phyloP scores from a whole-genome alignment of 2,888 invertebrate genomes.

The Leucoma salicis region DNA sequence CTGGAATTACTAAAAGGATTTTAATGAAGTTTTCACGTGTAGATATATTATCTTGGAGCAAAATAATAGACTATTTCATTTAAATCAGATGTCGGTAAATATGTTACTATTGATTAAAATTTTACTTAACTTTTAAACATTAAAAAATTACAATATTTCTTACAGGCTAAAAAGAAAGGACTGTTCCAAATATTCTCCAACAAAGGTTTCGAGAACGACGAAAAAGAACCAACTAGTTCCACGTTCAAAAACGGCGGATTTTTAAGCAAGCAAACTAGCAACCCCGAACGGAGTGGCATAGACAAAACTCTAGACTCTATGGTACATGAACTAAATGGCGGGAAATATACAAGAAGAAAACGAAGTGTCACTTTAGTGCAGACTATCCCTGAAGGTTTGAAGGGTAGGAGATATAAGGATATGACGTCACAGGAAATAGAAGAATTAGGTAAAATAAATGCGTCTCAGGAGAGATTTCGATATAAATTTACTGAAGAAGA shows the following conservation, averaged over 20 bases:
- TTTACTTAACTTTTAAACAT: too few relatives aligned
- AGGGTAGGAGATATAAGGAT: conserved; percentile 62
- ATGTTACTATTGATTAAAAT: too few relatives aligned
- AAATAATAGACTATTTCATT: too few relatives aligned
- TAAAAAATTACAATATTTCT: conserved; percentile 4
- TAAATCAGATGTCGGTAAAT: too few relatives aligned
- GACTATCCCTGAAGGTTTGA: conserved; percentile 47
- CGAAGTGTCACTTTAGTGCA: conserved; percentile 16
- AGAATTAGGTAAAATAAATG: conserved; percentile 59
- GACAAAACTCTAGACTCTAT: conserved; percentile 63
- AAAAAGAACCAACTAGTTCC: conserved; percentile 27
- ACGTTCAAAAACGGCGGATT: conserved; percentile 52
- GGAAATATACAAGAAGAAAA: conserved; percentile 23
- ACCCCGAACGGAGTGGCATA: conserved; percentile 53
- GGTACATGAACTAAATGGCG: conserved; percentile 53
- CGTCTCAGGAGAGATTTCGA: conserved; percentile 62
- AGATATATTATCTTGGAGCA: too few relatives aligned
- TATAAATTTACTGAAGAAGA: conserved; percentile 58
- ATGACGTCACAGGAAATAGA: conserved; percentile 54
- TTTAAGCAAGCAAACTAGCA: conserved; percentile 58
- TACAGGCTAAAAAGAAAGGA: conserved; percentile 43
- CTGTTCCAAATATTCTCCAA: conserved; percentile 49
- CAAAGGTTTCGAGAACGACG: conserved; percentile 45
- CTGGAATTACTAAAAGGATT: too few relatives aligned
- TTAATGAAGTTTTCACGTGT: too few relatives aligned